Percentiles rank a stretch among this genome's conserved stretches.
phyloP scores from a whole-genome alignment of 1,140 invertebrate species.

The Conus betulinus region DNA sequence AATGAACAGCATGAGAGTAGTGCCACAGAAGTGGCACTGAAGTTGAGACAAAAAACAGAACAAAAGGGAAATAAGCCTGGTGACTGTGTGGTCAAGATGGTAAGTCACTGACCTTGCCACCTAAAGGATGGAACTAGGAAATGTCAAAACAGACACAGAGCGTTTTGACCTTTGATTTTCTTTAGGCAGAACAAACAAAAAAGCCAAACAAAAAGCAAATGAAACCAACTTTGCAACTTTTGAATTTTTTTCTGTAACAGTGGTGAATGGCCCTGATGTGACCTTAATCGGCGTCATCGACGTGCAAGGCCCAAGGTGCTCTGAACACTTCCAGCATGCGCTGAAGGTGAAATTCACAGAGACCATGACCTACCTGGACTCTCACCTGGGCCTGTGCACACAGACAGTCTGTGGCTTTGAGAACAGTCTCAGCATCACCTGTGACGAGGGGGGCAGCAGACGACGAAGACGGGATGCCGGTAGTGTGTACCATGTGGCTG shows the following conservation, averaged over 20 bases:
- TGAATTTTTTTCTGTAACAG: conserved; percentile 29
- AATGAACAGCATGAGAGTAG: too few relatives aligned
- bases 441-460: neutral
- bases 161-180: too few relatives aligned
- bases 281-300: conserved; percentile 35
- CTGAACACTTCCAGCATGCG: conserved; percentile 1
- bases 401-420: conserved; percentile 33
- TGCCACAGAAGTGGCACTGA: too few relatives aligned
- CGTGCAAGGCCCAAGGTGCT: conserved; percentile 43
- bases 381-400: conserved; percentile 35
- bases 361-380: conserved; percentile 41
- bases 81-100: too few relatives aligned
- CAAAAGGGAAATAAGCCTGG: too few relatives aligned
- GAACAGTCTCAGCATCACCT: conserved; percentile 30
- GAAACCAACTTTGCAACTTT: too few relatives aligned
- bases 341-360: conserved; percentile 28
- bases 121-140: too few relatives aligned
- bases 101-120: too few relatives aligned
- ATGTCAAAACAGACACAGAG: too few relatives aligned
- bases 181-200: too few relatives aligned
- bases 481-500: conserved; percentile 18
- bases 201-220: too few relatives aligned
- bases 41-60: too few relatives aligned
- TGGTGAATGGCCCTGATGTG: conserved; percentile 23
- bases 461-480: neutral